A percentile compares a stretch with the other conserved stretches of the same genome.
These are phyloP conservation scores for Mobula hypostoma DNA, from an alignment of 2,113 vertebrate genomes.

Conservation along the genomic window DNA sequence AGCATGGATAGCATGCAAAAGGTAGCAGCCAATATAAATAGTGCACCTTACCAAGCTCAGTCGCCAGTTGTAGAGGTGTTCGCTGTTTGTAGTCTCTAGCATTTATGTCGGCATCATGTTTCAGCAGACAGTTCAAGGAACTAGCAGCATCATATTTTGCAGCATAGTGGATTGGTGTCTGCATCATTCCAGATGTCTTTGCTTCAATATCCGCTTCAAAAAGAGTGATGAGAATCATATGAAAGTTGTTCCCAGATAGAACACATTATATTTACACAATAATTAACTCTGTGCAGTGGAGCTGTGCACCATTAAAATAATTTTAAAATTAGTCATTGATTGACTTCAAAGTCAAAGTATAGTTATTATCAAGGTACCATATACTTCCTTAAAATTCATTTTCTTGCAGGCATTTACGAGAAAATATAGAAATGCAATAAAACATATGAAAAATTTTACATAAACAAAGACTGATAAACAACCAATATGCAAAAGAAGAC, in stretches of 20 bases:
- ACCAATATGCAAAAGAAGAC: too few relatives aligned
- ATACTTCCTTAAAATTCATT: too few relatives aligned
- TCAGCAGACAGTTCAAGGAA: slow-evolving; percentile 38
- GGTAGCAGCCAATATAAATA: not conserved
- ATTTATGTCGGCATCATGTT: slow-evolving; percentile 34
- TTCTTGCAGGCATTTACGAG: too few relatives aligned
- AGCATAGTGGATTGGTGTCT: slow-evolving; percentile 41
- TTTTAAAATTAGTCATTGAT: too few relatives aligned
- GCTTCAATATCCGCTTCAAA: slow-evolving; percentile 36
- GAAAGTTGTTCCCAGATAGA: too few relatives aligned
- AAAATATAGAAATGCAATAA: too few relatives aligned
- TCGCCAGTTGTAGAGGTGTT: slow-evolving; percentile 40
- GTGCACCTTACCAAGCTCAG: slow-evolving; percentile 41
- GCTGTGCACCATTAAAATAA: not conserved
- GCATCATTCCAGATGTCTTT: slow-evolving; percentile 36
- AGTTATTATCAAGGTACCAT: too few relatives aligned
- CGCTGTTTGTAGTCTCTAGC: slow-evolving; percentile 41
- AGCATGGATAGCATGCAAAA: not conserved
- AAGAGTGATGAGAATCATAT: not conserved
- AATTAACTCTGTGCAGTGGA: not conserved
- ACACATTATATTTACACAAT: not conserved
- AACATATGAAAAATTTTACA: too few relatives aligned
- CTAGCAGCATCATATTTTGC: slow-evolving; percentile 40
- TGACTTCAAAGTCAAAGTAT: too few relatives aligned
- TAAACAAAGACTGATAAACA: too few relatives aligned